phyloP scores from a whole-genome alignment of 1,140 invertebrate species.

The Palaemon carinicauda region DNA sequence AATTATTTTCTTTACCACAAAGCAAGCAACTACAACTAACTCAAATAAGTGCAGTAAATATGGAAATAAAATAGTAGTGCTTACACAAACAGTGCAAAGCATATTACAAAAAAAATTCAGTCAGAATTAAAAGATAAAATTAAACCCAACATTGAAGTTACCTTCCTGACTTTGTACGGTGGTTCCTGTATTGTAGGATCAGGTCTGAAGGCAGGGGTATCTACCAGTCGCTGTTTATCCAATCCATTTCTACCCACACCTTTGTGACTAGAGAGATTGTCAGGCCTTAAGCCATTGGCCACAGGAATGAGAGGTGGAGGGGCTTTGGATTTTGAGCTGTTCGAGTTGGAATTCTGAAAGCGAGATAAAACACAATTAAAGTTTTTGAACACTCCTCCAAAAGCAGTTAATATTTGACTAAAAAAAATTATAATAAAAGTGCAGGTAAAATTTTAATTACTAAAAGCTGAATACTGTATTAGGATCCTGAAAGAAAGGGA shows the following conservation, averaged over 20 bases:
- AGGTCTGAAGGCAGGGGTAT: slow-evolving; percentile 57
- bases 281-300: slow-evolving; percentile 47
- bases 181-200: slow-evolving; percentile 57
- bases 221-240: slow-evolving; percentile 57
- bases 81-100: too few relatives aligned
- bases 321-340: slow-evolving; percentile 57
- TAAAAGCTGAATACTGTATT: too few relatives aligned
- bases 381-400: background rate
- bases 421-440: too few relatives aligned
- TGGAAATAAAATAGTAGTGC: too few relatives aligned
- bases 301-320: slow-evolving; percentile 59
- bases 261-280: slow-evolving; percentile 59
- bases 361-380: background rate
- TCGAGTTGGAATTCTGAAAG: slow-evolving; percentile 38
- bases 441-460: too few relatives aligned
- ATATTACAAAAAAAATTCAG: background rate
- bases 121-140: background rate
- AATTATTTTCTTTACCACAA: too few relatives aligned
- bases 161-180: slow-evolving; percentile 58
- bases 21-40: too few relatives aligned
- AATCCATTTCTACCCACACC: slow-evolving; percentile 56
- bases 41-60: too few relatives aligned
- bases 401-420: background rate
- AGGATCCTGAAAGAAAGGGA: too few relatives aligned
- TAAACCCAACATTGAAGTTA: background rate